Percentiles rank a stretch among this genome's conserved stretches.
phyloP scores from a whole-genome alignment of 2,797 vertebrate genomes.

The Glyptemys insculpta region DNA sequence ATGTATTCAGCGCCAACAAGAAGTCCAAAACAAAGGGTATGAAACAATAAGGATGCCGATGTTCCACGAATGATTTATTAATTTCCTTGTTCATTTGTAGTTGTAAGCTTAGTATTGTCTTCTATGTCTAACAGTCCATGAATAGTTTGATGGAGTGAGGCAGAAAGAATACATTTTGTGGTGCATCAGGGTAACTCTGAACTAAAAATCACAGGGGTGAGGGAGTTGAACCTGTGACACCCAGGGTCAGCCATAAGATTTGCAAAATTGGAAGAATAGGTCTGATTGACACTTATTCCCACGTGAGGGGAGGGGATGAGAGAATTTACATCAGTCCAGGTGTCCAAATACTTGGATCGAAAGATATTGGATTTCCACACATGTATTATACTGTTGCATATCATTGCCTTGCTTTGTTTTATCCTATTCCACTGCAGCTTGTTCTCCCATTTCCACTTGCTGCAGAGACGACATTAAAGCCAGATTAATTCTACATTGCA shows the following conservation, averaged over 20 bases:
- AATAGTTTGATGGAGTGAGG: neutral
- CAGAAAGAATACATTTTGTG: neutral
- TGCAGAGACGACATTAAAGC: neutral
- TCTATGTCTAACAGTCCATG: neutral
- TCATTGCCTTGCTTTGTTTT: slow-evolving; percentile 5
- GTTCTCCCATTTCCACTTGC: neutral
- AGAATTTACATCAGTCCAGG: neutral
- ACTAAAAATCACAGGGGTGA: neutral
- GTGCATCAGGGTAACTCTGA: neutral
- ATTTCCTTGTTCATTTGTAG: slow-evolving; percentile 55
- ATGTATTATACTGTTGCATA: neutral
- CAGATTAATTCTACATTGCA: neutral
- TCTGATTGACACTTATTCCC: slow-evolving; percentile 24
- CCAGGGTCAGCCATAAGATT: neutral
- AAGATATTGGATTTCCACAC: neutral
- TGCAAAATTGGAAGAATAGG: neutral
- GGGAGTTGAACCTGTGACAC: neutral
- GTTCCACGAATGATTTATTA: slow-evolving; percentile 51
- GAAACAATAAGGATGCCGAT: slow-evolving; percentile 40
- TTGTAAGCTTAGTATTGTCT: neutral
- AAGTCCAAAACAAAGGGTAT: slow-evolving; percentile 22
- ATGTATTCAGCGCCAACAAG: slow-evolving; percentile 26
- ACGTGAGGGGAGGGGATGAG: neutral
- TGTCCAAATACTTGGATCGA: neutral
- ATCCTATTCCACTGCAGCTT: neutral